These are phyloP conservation scores for Cricetomys ansorgei DNA, from an alignment of 2,113 vertebrate species.

Conservation along the genomic window DNA sequence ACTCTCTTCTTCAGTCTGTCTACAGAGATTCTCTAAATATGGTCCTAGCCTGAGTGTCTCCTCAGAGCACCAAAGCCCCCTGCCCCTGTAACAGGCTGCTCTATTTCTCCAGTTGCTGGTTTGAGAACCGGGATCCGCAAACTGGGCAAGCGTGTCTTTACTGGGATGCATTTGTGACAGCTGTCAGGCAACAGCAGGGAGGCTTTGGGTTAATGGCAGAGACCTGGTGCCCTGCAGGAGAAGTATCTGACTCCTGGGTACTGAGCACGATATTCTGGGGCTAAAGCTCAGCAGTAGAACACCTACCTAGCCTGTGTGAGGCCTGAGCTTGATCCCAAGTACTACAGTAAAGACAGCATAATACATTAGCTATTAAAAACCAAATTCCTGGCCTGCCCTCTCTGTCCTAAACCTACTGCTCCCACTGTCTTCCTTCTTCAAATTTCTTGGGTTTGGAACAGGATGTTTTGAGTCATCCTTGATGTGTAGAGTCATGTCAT, in stretches of 20 bases:
- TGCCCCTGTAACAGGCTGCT: neutral
- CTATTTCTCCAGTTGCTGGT: neutral
- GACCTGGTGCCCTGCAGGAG: neutral
- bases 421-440: neutral
- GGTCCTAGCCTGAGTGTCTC: neutral
- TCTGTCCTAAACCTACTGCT: neutral
- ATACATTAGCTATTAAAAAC: neutral
- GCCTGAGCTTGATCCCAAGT: neutral
- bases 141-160: neutral
- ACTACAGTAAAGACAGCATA: neutral
- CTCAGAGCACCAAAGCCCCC: neutral
- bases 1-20: neutral
- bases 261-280: too few species aligned
- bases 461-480: neutral
- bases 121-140: neutral
- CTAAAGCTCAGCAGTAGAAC: neutral
- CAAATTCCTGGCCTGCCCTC: neutral
- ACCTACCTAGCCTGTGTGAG: neutral
- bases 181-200: neutral
- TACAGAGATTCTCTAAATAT: neutral
- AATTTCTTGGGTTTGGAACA: neutral
- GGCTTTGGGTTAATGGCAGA: neutral
- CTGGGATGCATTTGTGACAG: neutral
- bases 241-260: neutral
- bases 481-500: neutral